A percentile compares a stretch with the other conserved stretches of the same genome.
Evolutionary conservation across 2,113 vertebrate genomes (phyloP).

Genomic region (Aegotheles bennettii): DNA sequence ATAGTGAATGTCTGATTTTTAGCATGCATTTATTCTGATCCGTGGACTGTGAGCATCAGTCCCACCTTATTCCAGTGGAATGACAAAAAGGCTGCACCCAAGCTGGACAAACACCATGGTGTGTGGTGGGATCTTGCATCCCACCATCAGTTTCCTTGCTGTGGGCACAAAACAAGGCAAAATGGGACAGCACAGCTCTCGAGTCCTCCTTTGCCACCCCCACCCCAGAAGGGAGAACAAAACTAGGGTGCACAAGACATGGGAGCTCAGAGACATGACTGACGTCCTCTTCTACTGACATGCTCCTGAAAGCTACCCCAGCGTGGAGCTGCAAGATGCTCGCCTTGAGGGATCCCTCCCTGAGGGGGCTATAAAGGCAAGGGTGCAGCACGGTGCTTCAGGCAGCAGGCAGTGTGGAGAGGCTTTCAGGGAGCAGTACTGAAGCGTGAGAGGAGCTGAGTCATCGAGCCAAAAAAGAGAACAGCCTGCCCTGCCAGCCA

Average conservation of each 20-base stretch:
- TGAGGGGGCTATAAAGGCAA: not conserved
- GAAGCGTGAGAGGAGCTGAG: not conserved
- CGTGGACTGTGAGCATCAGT: not conserved
- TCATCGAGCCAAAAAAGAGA: rapidly evolving
- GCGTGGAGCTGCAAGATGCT: rapidly evolving
- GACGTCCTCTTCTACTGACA: not conserved
- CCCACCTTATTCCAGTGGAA: not conserved
- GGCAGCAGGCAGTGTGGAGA: rapidly evolving
- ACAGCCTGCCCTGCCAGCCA: not conserved
- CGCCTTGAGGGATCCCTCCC: rapidly evolving
- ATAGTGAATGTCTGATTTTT: not conserved
- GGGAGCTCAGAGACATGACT: not conserved
- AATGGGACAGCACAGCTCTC: not conserved
- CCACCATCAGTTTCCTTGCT: rapidly evolving
- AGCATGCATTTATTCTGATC: not conserved
- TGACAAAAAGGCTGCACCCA: not conserved
- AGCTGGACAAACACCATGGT: not conserved
- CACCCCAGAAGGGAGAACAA: not conserved
- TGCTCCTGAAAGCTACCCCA: not conserved
- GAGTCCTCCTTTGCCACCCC: not conserved
- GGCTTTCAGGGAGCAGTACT: not conserved
- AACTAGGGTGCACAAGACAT: rapidly evolving
- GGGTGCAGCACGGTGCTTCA: rapidly evolving
- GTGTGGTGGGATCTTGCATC: not conserved
- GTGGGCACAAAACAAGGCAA: not conserved